phyloP scores from a whole-genome alignment of 2,797 vertebrate genomes.

The Liasis olivaceus region DNA sequence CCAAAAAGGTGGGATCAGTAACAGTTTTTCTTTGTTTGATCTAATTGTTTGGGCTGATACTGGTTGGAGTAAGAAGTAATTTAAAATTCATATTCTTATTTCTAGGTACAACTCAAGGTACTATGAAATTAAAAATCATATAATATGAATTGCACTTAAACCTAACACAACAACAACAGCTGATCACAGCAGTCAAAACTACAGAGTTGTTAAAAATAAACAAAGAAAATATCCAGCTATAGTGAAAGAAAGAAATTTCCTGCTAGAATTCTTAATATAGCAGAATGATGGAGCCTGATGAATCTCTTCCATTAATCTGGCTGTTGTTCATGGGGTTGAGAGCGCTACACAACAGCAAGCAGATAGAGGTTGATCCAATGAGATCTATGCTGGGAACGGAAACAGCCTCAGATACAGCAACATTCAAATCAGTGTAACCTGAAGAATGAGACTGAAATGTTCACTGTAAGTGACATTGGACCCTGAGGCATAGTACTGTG shows the following conservation, averaged over 20 bases:
- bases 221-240: neutral
- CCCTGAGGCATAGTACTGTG: neutral
- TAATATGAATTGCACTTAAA: neutral
- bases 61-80: neutral
- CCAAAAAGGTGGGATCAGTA: neutral
- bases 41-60: neutral
- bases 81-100: neutral
- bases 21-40: neutral
- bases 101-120: neutral
- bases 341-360: neutral
- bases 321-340: neutral
- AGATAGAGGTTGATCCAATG: neutral
- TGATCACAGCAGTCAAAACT: neutral
- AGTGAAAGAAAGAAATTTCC: neutral
- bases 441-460: neutral
- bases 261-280: neutral
- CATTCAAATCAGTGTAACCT: neutral
- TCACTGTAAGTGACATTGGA: neutral
- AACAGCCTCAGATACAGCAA: neutral
- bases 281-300: neutral
- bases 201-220: neutral
- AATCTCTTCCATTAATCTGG: neutral
- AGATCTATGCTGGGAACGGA: neutral
- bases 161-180: neutral
- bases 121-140: neutral